Conservation (phyloP, 37 sponge, comb jelly and placozoan genomes). For the Ianthella basta region DNA sequence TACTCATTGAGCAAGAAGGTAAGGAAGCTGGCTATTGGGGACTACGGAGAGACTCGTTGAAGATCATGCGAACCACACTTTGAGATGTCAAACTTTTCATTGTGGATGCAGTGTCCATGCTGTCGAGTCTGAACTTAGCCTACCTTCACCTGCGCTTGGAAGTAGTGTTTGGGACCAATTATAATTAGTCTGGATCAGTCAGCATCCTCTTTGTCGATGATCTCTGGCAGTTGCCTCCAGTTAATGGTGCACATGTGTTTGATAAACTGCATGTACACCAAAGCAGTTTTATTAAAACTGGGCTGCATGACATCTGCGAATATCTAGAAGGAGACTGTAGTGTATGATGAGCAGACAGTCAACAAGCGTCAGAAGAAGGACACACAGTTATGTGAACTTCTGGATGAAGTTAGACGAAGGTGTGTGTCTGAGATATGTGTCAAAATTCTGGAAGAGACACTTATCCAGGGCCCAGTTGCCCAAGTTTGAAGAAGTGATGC, state of each 20-base stretch:
- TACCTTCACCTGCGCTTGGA: conserved; percentile 23
- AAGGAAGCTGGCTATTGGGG: conserved; percentile 56
- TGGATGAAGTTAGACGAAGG: background rate
- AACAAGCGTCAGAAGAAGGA: conserved; percentile 1
- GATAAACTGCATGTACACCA: conserved; percentile 23
- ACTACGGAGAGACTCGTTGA: conserved; percentile 45
- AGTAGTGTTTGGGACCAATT: conserved; percentile 10
- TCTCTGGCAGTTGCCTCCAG: conserved; percentile 54
- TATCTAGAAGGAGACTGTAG: conserved; percentile 47
- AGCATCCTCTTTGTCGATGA: conserved; percentile 57
- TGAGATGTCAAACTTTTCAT: conserved; percentile 48
- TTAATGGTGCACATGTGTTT: conserved; percentile 49
- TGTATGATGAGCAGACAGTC: conserved; percentile 62
- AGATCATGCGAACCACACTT: conserved; percentile 45
- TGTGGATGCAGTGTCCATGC: conserved; percentile 75
- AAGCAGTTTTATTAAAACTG: conserved; percentile 15
- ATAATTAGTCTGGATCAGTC: conserved; percentile 33
- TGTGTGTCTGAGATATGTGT: background rate
- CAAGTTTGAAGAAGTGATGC: background rate
- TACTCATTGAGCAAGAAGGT: conserved; percentile 48
- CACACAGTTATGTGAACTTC: background rate
- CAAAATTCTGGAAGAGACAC: background rate
- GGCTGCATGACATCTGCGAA: conserved; percentile 43
- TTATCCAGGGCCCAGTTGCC: background rate
- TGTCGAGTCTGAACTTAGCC: conserved; percentile 43